phyloP scores from a whole-genome alignment of 2,888 invertebrate genomes.

The Calameuta filiformis region DNA sequence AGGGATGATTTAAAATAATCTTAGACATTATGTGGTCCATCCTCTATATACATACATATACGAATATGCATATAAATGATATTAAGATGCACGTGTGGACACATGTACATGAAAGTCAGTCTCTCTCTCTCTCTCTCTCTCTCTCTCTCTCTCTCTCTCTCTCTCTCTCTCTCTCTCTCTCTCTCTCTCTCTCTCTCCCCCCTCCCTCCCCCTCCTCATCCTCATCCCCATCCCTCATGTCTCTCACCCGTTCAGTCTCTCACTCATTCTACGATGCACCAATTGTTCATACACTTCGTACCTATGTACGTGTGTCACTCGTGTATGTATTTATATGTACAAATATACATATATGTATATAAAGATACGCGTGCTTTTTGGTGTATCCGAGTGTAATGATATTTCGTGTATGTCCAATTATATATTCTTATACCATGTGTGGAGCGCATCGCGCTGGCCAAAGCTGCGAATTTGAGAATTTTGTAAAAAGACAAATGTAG shows the following conservation, averaged over 20 bases:
- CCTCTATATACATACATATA: slow-evolving; percentile 13
- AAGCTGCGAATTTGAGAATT: no score
- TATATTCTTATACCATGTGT: no score
- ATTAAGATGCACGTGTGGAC: slow-evolving; percentile 21
- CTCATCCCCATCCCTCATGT: slow-evolving; percentile 31
- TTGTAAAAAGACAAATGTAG: no score
- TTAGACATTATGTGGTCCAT: neutral
- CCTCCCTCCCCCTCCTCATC: slow-evolving; percentile 37
- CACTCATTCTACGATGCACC: neutral
- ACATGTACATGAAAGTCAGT: slow-evolving; percentile 26
- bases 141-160: slow-evolving; percentile 48
- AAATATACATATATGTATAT: no score
- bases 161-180: slow-evolving; percentile 29
- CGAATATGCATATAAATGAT: slow-evolving; percentile 13
- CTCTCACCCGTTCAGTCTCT: slow-evolving; percentile 20
- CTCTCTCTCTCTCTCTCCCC: slow-evolving; percentile 64
- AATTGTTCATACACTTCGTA: no score
- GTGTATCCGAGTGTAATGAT: no score
- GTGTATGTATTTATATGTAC: no score
- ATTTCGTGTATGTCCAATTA: no score
- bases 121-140: slow-evolving; percentile 67
- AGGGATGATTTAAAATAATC: no score
- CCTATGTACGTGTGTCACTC: no score
- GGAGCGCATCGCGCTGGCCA: no score
- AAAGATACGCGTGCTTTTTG: no score